A percentile compares a stretch with the other conserved stretches of the same genome.
Evolutionary conservation across 2,888 invertebrate genomes (phyloP).

Genomic region (Falcaria lacertinaria): DNA sequence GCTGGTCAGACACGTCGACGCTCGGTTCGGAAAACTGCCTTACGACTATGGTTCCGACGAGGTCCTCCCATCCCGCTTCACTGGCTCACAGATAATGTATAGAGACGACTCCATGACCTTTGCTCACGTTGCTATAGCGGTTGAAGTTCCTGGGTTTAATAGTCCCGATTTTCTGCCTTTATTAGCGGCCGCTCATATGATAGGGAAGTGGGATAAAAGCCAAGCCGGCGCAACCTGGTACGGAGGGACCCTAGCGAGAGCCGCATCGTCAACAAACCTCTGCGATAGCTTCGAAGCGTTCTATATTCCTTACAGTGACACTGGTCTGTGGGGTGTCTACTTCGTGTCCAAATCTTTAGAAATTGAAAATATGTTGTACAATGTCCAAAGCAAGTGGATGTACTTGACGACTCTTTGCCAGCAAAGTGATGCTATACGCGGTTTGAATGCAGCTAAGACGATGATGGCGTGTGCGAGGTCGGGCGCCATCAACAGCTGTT

Average conservation of each 20-base stretch:
- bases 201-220: conserved; percentile 61
- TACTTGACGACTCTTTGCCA: conserved; percentile 43
- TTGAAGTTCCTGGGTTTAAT: conserved; percentile 35
- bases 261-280: conserved; percentile 35
- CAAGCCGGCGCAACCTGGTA: conserved; percentile 42
- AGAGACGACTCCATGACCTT: conserved; percentile 63
- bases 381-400: conserved; percentile 61
- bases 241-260: conserved; percentile 41
- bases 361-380: conserved; percentile 52
- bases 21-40: conserved; percentile 70
- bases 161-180: no score
- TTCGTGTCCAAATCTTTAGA: conserved; percentile 44
- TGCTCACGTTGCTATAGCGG: conserved; percentile 60
- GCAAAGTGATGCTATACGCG: conserved; percentile 44
- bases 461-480: conserved; percentile 35
- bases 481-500: conserved; percentile 42
- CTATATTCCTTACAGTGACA: conserved; percentile 56
- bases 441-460: conserved; percentile 41
- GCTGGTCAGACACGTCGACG: conserved; percentile 78
- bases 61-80: conserved; percentile 25
- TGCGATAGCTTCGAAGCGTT: conserved; percentile 65
- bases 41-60: conserved; percentile 14
- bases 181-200: conserved; percentile 43
- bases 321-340: conserved; percentile 73
- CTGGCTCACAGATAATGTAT: conserved; percentile 31